These are phyloP conservation scores for Chelonus formosanus DNA, from an alignment of 2,888 invertebrate species.

Conservation along the genomic window DNA sequence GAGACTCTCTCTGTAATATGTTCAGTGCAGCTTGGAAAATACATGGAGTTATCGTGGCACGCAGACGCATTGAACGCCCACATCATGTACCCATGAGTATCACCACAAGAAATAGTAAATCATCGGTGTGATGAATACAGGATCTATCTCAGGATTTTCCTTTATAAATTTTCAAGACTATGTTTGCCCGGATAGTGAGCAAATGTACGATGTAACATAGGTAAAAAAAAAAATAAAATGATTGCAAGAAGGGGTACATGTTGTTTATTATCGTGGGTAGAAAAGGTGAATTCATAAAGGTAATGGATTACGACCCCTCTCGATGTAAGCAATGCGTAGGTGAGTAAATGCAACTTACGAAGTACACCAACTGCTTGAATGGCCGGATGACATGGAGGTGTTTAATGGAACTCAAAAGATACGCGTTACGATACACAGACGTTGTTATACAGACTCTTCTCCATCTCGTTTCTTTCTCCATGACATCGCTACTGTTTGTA, in stretches of 20 bases:
- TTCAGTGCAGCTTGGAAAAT: background rate
- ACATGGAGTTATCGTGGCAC: slow-evolving; percentile 1
- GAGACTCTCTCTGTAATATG: too few relatives aligned
- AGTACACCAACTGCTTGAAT: slow-evolving; percentile 27
- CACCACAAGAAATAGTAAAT: slow-evolving; percentile 48
- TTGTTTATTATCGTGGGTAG: slow-evolving; percentile 27
- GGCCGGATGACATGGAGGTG: slow-evolving; percentile 40
- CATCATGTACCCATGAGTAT: slow-evolving; percentile 5
- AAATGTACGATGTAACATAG: background rate
- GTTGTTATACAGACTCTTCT: slow-evolving; percentile 6
- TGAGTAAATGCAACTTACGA: slow-evolving; percentile 34
- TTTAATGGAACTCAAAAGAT: slow-evolving; percentile 35
- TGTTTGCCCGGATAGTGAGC: background rate
- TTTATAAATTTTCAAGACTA: slow-evolving; percentile 46
- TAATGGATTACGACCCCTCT: slow-evolving; percentile 43
- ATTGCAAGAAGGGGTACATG: background rate
- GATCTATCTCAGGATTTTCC: slow-evolving; percentile 50
- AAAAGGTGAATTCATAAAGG: slow-evolving; percentile 40
- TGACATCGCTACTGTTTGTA: slow-evolving; percentile 38
- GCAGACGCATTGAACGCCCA: slow-evolving; percentile 33
- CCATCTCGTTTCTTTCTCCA: slow-evolving; percentile 32
- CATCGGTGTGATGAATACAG: slow-evolving; percentile 54
- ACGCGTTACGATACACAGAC: slow-evolving; percentile 9
- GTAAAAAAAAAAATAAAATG: background rate
- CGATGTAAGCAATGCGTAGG: slow-evolving; percentile 34